Percentiles rank a stretch among this genome's conserved stretches.
Conservation (phyloP, 1,140 invertebrate genomes). For the Hydropsyche tenuis region DNA sequence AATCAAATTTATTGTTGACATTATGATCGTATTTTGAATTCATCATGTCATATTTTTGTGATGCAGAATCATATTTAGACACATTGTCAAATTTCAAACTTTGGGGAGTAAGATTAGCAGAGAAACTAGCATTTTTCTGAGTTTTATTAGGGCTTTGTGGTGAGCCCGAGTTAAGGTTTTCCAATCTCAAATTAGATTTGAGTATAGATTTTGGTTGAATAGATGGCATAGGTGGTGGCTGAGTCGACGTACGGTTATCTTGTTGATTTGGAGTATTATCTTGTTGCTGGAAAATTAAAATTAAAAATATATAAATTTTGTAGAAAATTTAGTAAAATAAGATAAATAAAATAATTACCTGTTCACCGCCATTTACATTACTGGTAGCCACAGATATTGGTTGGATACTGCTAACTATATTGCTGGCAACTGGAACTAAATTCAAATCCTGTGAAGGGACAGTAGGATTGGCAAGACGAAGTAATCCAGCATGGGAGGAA, state of each 20-base stretch:
- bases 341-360: conserved; percentile 29
- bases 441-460: conserved; percentile 36
- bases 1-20: conserved; percentile 45
- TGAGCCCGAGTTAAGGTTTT: conserved; percentile 65
- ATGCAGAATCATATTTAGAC: conserved; percentile 37
- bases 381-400: conserved; percentile 41
- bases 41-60: conserved; percentile 3
- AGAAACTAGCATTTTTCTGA: conserved; percentile 50
- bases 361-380: conserved; percentile 39
- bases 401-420: conserved; percentile 46
- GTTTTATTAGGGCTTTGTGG: conserved; percentile 52
- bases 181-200: conserved; percentile 61
- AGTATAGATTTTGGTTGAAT: conserved; percentile 60
- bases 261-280: conserved; percentile 50
- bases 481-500: conserved; percentile 22
- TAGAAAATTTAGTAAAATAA: conserved; percentile 20
- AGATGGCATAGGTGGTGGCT: conserved; percentile 52
- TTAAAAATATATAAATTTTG: too few species aligned
- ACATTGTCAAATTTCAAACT: conserved; percentile 48
- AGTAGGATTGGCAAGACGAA: conserved; percentile 31
- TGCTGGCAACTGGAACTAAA: conserved; percentile 41
- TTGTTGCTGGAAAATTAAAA: conserved; percentile 34
- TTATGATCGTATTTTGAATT: conserved; percentile 47
- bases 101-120: conserved; percentile 47
- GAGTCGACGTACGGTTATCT: conserved; percentile 48